phyloP scores from a whole-genome alignment of 1,140 invertebrate genomes.

The Hycleus phaleratus region DNA sequence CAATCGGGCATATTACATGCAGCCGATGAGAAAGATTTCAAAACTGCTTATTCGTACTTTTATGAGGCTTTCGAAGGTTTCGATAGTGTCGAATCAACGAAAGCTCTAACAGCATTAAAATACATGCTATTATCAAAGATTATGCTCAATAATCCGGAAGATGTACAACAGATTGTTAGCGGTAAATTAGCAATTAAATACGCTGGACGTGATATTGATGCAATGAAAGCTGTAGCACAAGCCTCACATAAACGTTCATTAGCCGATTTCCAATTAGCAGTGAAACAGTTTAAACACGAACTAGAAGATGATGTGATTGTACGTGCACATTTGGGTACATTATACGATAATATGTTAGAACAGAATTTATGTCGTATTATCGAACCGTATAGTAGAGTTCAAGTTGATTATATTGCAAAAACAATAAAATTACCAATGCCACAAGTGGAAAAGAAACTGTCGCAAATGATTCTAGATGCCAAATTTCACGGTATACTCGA shows the following conservation, averaged over 20 bases:
- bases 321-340: constrained; percentile 86
- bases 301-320: constrained; percentile 95
- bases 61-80: constrained; percentile 99
- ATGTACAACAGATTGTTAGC: constrained; percentile 91
- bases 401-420: constrained; percentile 73
- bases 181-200: constrained; percentile 97
- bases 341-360: constrained; percentile 98
- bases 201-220: constrained; percentile 89
- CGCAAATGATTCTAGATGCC: constrained; percentile 99
- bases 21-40: constrained; percentile 98
- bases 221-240: constrained; percentile 94
- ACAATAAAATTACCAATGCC: constrained; percentile 82
- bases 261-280: constrained; percentile 86
- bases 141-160: constrained; percentile 92
- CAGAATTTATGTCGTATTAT: constrained; percentile 98
- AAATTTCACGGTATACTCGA: constrained; percentile 96
- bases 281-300: constrained; percentile 81
- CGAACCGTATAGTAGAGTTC: constrained; percentile 95
- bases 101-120: constrained; percentile 89
- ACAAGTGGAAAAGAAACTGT: constrained; percentile 96
- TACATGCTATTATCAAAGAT: constrained; percentile 99
- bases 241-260: constrained; percentile 94
- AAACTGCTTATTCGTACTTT: constrained; percentile 99
- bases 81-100: constrained; percentile 88
- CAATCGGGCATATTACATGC: constrained; percentile 98